Evolutionary conservation across 37 sponge, comb jelly and placozoan species (phyloP).

Genomic region (Ephydatia muelleri): DNA sequence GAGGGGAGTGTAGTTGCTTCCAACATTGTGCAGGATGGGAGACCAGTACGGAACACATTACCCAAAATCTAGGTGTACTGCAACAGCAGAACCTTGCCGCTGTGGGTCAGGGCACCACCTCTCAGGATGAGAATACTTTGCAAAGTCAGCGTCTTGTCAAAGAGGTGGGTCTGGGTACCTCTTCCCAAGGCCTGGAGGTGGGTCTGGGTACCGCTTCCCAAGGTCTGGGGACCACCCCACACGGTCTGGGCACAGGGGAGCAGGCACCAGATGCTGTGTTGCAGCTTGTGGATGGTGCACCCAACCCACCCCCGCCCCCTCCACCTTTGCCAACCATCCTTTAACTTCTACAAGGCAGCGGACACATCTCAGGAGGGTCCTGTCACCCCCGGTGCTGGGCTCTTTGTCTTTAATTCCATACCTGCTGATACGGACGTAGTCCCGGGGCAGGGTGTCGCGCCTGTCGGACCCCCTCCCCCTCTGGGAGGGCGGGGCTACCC

Average conservation of each 20-base stretch:
- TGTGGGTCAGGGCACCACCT: not conserved
- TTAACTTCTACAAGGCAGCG: not conserved
- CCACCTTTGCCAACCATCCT: not conserved
- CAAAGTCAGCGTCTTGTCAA: too few relatives aligned
- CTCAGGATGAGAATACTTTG: not conserved
- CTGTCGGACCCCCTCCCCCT: not conserved
- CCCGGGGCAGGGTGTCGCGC: not conserved
- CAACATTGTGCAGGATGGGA: not conserved
- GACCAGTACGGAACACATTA: not conserved
- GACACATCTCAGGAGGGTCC: not conserved
- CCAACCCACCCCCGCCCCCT: not conserved
- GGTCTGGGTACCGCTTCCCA: too few relatives aligned
- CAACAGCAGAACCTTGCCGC: not conserved
- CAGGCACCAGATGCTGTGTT: not conserved
- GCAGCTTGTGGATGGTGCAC: not conserved
- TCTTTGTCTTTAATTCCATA: not conserved
- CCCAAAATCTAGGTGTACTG: not conserved
- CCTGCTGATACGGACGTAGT: not conserved
- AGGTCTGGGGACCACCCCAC: too few relatives aligned
- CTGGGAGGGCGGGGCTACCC: not conserved
- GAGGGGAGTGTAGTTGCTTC: not conserved
- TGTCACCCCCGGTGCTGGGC: not conserved
- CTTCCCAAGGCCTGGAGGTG: too few relatives aligned
- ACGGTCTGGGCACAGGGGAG: not conserved
- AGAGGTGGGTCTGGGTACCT: too few relatives aligned